phyloP scores from a whole-genome alignment of 2,888 invertebrate genomes.

The Antitype chi region DNA sequence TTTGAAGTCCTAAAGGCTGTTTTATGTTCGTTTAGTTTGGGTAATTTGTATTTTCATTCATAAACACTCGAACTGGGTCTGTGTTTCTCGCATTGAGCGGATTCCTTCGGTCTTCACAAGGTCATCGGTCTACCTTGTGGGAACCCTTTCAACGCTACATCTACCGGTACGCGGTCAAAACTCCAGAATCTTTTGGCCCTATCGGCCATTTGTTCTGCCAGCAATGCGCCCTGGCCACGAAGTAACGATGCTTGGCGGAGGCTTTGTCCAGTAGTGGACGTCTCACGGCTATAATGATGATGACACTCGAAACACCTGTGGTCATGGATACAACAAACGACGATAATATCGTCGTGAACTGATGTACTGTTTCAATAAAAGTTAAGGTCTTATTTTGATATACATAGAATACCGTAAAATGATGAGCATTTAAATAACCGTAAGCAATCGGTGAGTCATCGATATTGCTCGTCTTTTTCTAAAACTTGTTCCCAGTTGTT shows the following conservation, averaged over 20 bases:
- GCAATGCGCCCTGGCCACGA: not conserved
- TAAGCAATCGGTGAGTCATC: not conserved
- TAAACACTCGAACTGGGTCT: not conserved
- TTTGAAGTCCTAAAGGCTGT: slow-evolving; percentile 3
- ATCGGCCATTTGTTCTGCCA: too few relatives aligned
- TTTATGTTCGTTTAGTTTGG: not conserved
- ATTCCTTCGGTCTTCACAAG: not conserved
- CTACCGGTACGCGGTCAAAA: not conserved
- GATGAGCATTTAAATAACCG: too few relatives aligned
- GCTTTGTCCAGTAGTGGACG: not conserved
- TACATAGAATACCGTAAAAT: not conserved
- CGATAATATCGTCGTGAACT: too few relatives aligned
- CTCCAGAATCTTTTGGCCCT: not conserved
- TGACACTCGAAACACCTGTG: too few relatives aligned
- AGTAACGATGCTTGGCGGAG: not conserved
- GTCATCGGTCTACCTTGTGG: not conserved
- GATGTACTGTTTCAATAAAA: not conserved
- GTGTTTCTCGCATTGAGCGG: not conserved
- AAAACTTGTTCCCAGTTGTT: not conserved
- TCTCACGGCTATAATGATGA: not conserved
- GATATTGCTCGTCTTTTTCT: not conserved
- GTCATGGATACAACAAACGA: not conserved
- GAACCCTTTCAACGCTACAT: not conserved
- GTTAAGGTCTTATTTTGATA: not conserved
- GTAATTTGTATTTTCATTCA: slow-evolving; percentile 1